These are phyloP conservation scores for Eurois occulta DNA, from an alignment of 2,888 invertebrate species.

Conservation along the genomic window DNA sequence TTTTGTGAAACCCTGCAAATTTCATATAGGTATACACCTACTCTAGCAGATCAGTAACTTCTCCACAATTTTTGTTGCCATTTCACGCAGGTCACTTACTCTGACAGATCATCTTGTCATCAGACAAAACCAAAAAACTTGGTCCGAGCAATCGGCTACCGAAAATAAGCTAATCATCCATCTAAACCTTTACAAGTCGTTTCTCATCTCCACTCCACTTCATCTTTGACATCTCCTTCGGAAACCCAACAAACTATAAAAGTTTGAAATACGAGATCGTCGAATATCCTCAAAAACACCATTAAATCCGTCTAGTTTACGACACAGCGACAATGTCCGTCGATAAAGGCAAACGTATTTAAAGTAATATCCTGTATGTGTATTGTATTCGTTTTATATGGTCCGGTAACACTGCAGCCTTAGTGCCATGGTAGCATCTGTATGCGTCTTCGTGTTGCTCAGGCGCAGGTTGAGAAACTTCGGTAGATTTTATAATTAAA, in stretches of 20 bases:
- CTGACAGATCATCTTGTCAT: no score
- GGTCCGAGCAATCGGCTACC: background rate
- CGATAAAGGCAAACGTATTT: constrained; percentile 59
- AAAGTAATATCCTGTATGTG: constrained; percentile 72
- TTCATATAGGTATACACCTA: background rate
- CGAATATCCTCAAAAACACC: constrained; percentile 2
- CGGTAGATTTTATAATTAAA: constrained; percentile 19
- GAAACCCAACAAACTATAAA: constrained; percentile 4
- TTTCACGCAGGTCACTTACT: background rate
- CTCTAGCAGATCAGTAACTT: background rate
- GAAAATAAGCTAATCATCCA: background rate
- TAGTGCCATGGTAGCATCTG: constrained; percentile 75
- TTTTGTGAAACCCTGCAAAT: background rate
- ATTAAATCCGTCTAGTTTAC: constrained; percentile 49
- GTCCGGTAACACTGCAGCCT: constrained; percentile 64
- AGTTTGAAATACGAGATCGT: constrained; percentile 24
- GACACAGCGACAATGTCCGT: constrained; percentile 52
- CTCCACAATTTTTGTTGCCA: background rate
- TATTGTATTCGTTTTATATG: constrained; percentile 75
- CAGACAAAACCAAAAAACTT: background rate
- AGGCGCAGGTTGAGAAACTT: constrained; percentile 68
- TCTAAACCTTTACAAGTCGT: no score
- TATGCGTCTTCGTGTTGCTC: constrained; percentile 75
- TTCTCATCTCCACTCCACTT: no score
- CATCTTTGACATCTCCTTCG: constrained; percentile 11